These are phyloP conservation scores for Liparis tanakae DNA, from an alignment of 2,797 vertebrate genomes.

Conservation along the genomic window DNA sequence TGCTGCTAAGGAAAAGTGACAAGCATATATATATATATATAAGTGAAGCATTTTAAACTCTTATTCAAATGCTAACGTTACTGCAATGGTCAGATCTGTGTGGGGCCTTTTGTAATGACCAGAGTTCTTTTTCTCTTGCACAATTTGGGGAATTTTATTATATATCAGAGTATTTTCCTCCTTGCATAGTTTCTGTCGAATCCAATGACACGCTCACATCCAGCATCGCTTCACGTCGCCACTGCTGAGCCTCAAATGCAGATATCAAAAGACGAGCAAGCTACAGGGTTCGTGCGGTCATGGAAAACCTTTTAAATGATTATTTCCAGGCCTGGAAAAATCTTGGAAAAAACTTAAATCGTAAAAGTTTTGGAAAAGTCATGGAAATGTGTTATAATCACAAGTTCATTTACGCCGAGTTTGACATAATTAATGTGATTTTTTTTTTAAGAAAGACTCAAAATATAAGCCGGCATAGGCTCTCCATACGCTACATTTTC, in stretches of 20 bases:
- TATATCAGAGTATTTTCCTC: conserved; percentile 26
- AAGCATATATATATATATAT: neutral
- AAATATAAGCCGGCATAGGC: no score
- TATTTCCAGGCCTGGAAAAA: no score
- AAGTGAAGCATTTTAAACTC: conserved; percentile 5
- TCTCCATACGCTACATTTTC: no score
- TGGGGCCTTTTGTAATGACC: conserved; percentile 5
- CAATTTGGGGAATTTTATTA: conserved; percentile 43
- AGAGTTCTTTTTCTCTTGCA: conserved; percentile 19
- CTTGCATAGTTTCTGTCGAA: conserved; percentile 55
- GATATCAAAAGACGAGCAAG: conserved; percentile 5
- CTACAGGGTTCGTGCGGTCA: no score
- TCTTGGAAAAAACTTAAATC: no score
- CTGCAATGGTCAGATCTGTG: conserved; percentile 11
- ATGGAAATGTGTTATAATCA: no score
- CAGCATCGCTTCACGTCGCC: conserved; percentile 41
- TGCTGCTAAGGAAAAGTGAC: conserved; percentile 25
- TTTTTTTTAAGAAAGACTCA: no score
- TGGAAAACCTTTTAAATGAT: no score
- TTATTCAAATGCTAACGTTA: conserved; percentile 12
- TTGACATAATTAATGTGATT: no score
- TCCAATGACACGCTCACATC: conserved; percentile 59
- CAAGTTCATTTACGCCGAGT: no score
- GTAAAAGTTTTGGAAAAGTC: no score
- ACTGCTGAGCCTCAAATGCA: conserved; percentile 14